These are phyloP conservation scores for Sipha maydis DNA, from an alignment of 2,888 invertebrate species.

Conservation along the genomic window DNA sequence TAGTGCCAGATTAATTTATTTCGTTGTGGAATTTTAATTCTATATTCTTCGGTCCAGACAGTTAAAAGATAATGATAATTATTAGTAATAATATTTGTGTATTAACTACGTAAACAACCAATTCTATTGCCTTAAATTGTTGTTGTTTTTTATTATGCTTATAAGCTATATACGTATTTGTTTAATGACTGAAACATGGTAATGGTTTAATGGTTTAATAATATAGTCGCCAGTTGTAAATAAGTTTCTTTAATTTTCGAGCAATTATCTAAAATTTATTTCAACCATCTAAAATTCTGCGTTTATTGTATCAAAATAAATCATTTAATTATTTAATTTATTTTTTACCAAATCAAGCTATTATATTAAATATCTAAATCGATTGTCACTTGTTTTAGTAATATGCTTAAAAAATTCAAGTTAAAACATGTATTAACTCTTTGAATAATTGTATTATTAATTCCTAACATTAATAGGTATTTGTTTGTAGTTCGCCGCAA, in stretches of 20 bases:
- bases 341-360: background rate
- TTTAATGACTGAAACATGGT: background rate
- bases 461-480: slow-evolving; percentile 1
- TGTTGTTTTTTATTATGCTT: background rate
- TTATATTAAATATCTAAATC: background rate
- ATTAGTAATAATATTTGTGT: background rate
- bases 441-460: background rate
- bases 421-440: background rate
- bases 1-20: background rate
- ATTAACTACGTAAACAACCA: background rate
- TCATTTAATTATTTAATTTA: background rate
- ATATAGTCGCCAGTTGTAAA: background rate
- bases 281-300: background rate
- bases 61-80: background rate
- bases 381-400: background rate
- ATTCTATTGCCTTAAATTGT: background rate
- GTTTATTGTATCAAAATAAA: background rate
- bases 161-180: background rate
- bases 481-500: slow-evolving; percentile 13
- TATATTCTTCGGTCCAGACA: background rate
- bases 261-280: background rate
- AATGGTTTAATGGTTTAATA: background rate
- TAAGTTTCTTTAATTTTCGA: background rate
- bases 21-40: background rate
- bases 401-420: background rate